Base-by-base conservation (phyloP, 2,113 vertebrate species). In the Maccullochella peelii region DNA sequence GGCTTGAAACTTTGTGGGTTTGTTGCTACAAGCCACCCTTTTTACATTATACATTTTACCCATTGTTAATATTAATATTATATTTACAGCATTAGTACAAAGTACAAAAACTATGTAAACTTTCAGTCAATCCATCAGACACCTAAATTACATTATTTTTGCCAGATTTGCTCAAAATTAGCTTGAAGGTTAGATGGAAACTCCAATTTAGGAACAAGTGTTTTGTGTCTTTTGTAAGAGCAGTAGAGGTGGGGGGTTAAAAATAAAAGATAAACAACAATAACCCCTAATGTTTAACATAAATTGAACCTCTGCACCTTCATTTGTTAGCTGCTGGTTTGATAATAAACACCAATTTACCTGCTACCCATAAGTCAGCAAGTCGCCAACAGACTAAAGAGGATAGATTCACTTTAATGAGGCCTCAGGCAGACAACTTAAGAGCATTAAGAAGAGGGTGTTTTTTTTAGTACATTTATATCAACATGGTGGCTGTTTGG, bases 371-470 rank as follows among this genome's bases (percentile, higher is more conserved):
- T n/a, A 70, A 82, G 61, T 81, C 61, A 68, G 23, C 7, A 59
- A 80, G 25, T 84, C 77, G 58, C 8, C 82, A 6, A 2, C 83
- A 55, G 73, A 76, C 78, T 67, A 66, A 79, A 76, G 67, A 67
- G 65, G 73, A 57, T 23, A 47, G n/a, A 67, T 52, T 73, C 73
- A 62, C 73, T 83, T 69, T 81, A 70, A 85, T 76, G 20, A 78
- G 42, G 73, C 76, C 57, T 65, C 52, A 50, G 71, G 65, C 58
- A 71, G 80, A 50, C 49, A 66, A 66, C 21, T 86, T 75, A 71
- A 86, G 59, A 82, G 72, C 50, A 82, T 90, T 77, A 72, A 6
- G 10, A 2, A 8, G 44, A 30, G 25, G 47, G 10, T 33, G 59
- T 33, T 25, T 50, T 59, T 36, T 18, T 72, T 68, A 10, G 21